Evolutionary conservation across 2,888 invertebrate genomes (phyloP), one percentile per base, ranked within the genome.

Genomic region (Amphimallon solstitiale): DNA sequence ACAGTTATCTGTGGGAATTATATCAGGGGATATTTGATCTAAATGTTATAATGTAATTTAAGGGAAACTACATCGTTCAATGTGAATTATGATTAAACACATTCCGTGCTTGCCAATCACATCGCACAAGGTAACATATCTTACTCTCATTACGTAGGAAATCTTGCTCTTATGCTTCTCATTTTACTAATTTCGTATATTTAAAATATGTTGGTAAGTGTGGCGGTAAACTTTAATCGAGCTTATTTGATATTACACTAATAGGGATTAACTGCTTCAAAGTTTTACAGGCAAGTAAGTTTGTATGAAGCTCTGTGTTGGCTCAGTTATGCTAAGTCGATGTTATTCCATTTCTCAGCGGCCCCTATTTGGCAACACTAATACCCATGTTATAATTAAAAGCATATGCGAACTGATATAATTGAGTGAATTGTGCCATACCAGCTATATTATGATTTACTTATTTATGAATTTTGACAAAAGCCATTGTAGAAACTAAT

Each of bases 171-270:
- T 5, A 29, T 29, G 9, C 3, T 29, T 29, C 9, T 29, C 6
- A 54, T 38, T 54, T 54, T 54, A 15, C 56, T 56, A 40, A 56
- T 56, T 56, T 43, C 14, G 29, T 56, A 40, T 19, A 54, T 19
- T 29, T 54, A 29, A 9, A 43, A 12, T 56, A 56, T 43, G 10
- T 49, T 17, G 43, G 56, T 15, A 43, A 56, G 17, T 54, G 21
- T 37, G 6, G 38, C n/a, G 7, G 10, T 23, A 23, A 43, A 43
- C 43, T 40, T 56, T 56, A 40, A 43, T 43, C 29, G 56, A 56
- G 29, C 40, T 43, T 56, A 43, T 43, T 43, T 43, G 40, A 14
- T 23, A 56, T 14, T 40, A 21, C 23, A 29, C 29, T 29, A 29
- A 29, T 29, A 9, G 7, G 5, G 29, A 29, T 29, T 29, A 29